Percentiles rank a stretch among this genome's conserved stretches.
phyloP scores from a whole-genome alignment of 2,888 invertebrate species.

The Scaptomyza caliginosa region DNA sequence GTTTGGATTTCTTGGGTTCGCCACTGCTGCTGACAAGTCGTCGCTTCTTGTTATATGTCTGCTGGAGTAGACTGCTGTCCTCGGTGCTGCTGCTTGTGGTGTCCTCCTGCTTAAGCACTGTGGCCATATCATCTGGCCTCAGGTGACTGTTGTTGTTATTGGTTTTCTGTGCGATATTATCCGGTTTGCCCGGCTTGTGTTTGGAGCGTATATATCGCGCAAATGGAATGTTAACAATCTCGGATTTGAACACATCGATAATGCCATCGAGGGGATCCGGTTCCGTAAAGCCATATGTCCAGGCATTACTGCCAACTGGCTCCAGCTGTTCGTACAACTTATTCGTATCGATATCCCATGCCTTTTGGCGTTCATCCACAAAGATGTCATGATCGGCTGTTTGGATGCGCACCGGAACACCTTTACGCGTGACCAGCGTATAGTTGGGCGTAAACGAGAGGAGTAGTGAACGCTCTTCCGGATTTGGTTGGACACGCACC shows the following conservation, averaged over 20 bases:
- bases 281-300: constrained; percentile 87
- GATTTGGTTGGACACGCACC: constrained; percentile 87
- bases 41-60: constrained; percentile 81
- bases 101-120: constrained; percentile 61
- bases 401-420: constrained; percentile 91
- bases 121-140: constrained; percentile 37
- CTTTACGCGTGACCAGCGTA: constrained; percentile 92
- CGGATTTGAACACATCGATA: constrained; percentile 93
- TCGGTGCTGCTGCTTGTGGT: constrained; percentile 48
- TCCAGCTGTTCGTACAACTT: constrained; percentile 85
- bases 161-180: constrained; percentile 16
- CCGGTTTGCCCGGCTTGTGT: constrained; percentile 35
- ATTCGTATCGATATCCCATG: constrained; percentile 90
- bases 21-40: constrained; percentile 69
- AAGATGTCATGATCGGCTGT: constrained; percentile 91
- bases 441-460: constrained; percentile 90
- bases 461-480: constrained; percentile 88
- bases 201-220: constrained; percentile 86
- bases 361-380: constrained; percentile 90
- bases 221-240: constrained; percentile 91
- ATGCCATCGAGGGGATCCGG: constrained; percentile 88
- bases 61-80: constrained; percentile 69
- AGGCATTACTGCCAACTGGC: constrained; percentile 88
- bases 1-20: constrained; percentile 77
- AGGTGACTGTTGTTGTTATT: constrained; percentile 50